A percentile compares a stretch with the other conserved stretches of the same genome.
Evolutionary conservation across 2,113 vertebrate species (phyloP).

Genomic region (Aspidoscelis tigris): DNA sequence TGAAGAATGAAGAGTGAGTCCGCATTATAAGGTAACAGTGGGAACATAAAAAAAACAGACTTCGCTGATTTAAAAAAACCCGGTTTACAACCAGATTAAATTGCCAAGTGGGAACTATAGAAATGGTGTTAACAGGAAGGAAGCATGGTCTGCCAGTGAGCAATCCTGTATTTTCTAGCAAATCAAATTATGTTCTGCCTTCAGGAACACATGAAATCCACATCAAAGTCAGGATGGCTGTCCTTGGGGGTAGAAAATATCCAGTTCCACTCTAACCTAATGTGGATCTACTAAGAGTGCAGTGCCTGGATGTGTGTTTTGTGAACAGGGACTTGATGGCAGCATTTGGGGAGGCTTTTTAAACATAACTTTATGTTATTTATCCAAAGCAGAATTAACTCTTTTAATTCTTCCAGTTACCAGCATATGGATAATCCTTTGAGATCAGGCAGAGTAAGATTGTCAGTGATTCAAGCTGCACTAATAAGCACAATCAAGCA

Average conservation of each 20-base stretch:
- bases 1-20: too few species aligned
- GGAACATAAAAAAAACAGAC: too few species aligned
- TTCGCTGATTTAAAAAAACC: too few species aligned
- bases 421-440: constrained; percentile 53
- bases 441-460: constrained; percentile 61
- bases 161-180: neutral
- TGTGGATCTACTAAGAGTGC: constrained; percentile 5
- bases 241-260: neutral
- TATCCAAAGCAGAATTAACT: constrained; percentile 44
- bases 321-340: neutral
- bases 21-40: too few species aligned
- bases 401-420: constrained; percentile 52
- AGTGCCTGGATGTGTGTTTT: constrained; percentile 25
- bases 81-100: too few species aligned
- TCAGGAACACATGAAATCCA: neutral
- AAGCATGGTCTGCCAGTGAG: neutral
- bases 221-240: neutral
- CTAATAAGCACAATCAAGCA: constrained; percentile 61
- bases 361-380: constrained; percentile 60
- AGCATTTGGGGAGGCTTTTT: constrained; percentile 25
- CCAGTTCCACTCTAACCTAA: neutral
- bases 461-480: constrained; percentile 56
- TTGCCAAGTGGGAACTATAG: too few species aligned
- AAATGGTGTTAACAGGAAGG: neutral
- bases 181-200: neutral